Percentiles rank a stretch among this genome's conserved stretches.
These are phyloP conservation scores for Gobius niger DNA, from an alignment of 2,113 vertebrate species.

Conservation along the genomic window DNA sequence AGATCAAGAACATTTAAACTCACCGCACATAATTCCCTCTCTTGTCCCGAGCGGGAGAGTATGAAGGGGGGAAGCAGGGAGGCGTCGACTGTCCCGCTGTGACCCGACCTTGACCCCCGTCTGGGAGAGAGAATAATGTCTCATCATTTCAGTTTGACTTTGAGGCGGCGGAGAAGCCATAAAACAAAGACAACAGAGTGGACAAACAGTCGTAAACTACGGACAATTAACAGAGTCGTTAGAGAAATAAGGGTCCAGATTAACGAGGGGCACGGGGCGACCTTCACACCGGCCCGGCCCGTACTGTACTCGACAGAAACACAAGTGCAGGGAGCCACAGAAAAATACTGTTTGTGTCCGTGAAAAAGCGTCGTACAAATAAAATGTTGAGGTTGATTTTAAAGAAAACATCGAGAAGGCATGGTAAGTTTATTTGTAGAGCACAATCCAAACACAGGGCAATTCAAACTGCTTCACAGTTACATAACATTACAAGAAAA, in stretches of 20 bases:
- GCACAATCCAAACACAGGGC: too few species aligned
- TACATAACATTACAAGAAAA: too few species aligned
- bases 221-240: conserved; percentile 31
- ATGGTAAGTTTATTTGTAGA: too few species aligned
- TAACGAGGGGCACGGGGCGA: conserved; percentile 5
- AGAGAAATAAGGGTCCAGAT: conserved; percentile 73
- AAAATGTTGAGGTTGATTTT: too few species aligned
- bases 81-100: background rate
- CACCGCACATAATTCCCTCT: too few species aligned
- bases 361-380: too few species aligned
- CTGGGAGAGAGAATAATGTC: background rate
- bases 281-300: conserved; percentile 18
- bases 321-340: too few species aligned
- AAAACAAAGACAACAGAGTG: conserved; percentile 12
- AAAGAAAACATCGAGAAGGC: too few species aligned
- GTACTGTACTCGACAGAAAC: too few species aligned
- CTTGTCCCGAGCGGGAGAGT: background rate
- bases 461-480: too few species aligned
- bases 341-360: too few species aligned
- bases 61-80: background rate
- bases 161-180: background rate
- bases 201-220: conserved; percentile 6
- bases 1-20: too few species aligned
- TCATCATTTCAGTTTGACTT: conserved; percentile 9
- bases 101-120: background rate